Evolutionary conservation across 2,797 vertebrate genomes (phyloP).

Genomic region (Champsocephalus gunnari): DNA sequence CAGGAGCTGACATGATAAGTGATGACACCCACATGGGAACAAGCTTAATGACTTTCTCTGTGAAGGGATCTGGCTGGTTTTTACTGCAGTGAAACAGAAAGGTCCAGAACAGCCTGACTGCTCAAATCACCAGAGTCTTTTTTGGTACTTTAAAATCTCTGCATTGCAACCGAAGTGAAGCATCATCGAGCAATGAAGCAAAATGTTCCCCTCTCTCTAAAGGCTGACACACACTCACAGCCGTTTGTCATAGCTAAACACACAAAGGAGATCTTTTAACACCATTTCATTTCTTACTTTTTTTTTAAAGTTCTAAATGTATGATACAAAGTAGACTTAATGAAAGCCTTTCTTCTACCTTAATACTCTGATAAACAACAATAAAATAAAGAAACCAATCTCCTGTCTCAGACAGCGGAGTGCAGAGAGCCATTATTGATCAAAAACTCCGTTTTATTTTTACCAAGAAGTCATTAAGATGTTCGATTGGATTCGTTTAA

Average conservation of each 20-base stretch:
- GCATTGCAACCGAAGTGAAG: constrained; percentile 21
- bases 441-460: background rate
- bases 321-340: background rate
- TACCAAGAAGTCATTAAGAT: constrained; percentile 10
- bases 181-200: background rate
- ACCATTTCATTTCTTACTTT: background rate
- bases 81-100: constrained; percentile 64
- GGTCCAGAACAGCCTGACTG: constrained; percentile 39
- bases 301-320: background rate
- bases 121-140: constrained; percentile 25
- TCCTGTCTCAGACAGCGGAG: constrained; percentile 1
- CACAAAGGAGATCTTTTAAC: no score
- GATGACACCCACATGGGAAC: constrained; percentile 74
- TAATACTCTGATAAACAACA: constrained; percentile 24
- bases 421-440: constrained; percentile 16
- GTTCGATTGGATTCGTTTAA: constrained; percentile 59
- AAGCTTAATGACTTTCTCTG: constrained; percentile 73
- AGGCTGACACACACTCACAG: background rate
- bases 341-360: constrained; percentile 2
- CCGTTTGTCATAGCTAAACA: background rate
- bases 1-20: constrained; percentile 74
- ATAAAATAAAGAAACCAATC: constrained; percentile 16
- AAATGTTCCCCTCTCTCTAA: background rate
- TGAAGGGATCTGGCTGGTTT: constrained; percentile 56
- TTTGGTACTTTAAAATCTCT: constrained; percentile 16